Conservation (phyloP, 2,888 invertebrate genomes). For the Eucera pruinosa region DNA sequence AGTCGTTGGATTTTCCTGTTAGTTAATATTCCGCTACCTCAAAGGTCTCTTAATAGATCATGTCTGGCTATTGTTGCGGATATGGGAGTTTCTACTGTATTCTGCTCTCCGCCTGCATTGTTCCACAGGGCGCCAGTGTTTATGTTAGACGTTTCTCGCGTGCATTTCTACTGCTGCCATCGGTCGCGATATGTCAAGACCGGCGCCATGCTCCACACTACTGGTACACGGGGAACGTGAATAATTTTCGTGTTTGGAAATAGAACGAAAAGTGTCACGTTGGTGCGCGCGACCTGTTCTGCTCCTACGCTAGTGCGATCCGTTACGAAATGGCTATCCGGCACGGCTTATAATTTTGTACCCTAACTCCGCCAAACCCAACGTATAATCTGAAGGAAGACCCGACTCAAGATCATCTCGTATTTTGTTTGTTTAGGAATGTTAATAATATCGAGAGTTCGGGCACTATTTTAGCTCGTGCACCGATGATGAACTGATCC, state of each 20-base stretch:
- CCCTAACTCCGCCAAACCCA: conserved; percentile 6
- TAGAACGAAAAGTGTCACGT: conserved; percentile 67
- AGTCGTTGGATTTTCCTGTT: too few relatives aligned
- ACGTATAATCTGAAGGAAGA: conserved; percentile 25
- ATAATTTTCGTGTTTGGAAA: conserved; percentile 74
- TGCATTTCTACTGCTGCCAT: conserved; percentile 53
- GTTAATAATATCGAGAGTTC: conserved; percentile 34
- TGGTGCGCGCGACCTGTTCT: conserved; percentile 36
- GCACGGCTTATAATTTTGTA: conserved; percentile 36
- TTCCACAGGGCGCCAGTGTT: conserved; percentile 57
- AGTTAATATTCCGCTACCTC: too few relatives aligned
- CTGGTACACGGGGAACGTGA: conserved; percentile 65
- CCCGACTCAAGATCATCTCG: neutral
- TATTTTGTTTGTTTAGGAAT: conserved; percentile 48
- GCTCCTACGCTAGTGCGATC: conserved; percentile 25
- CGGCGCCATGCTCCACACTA: conserved; percentile 67
- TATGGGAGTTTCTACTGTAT: too few relatives aligned
- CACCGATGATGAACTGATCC: neutral
- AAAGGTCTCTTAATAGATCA: too few relatives aligned
- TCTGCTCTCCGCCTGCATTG: conserved; percentile 58
- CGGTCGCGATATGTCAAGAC: conserved; percentile 71
- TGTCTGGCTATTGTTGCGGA: too few relatives aligned
- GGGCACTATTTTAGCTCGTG: neutral
- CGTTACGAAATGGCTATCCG: conserved; percentile 46
- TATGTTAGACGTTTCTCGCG: conserved; percentile 35